Base-by-base conservation (phyloP, 2,888 invertebrate genomes). In the Erebia palarica region DNA sequence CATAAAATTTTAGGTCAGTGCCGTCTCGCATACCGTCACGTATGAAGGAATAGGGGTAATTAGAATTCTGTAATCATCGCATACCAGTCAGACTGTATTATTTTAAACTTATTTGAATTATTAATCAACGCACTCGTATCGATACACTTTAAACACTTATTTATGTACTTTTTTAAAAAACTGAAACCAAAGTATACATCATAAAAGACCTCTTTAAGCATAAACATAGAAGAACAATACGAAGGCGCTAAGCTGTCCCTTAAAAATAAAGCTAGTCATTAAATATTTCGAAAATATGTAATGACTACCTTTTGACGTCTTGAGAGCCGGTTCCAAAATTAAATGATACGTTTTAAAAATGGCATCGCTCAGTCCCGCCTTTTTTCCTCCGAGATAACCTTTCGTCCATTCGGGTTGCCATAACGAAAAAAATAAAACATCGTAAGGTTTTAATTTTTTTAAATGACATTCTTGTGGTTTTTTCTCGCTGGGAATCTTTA, bases 311-410 rank as follows among this genome's bases (percentile, higher is more conserved):
- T 91, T 89, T 92, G 92, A 92, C 92, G 91, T 90, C 89, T 91
- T 87, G 90, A 91, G 85, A 91, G 92, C 92, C 90, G 90, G 93
- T 92, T 93, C 87, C 89, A 87, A 92, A 92, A 91, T 92, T 92
- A 92, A 93, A 93, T 93, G 90, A 93, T 92, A 92, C 91, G 91
- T 93, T 93, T 92, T 89, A 91, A 92, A 92, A 93, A 92, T 92
- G 93, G 91, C 92, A 93, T 92, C 91, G 91, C 89, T 90, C 88
- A 78, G 90, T 85, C 91, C 92, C 92, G 92, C 92, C 92, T 91
- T 91, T 91, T 91, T 91, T 89, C 87, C 89, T 85, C 81, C 84
- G 90, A 92, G 92, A 93, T 93, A 92, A 91, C 91, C 91, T 92
- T 92, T 88, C 89, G 90, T 88, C 91, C 90, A 87, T 90, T 91